These are phyloP conservation scores for Colossoma macropomum DNA, from an alignment of 2,113 vertebrate genomes.

Conservation along the genomic window DNA sequence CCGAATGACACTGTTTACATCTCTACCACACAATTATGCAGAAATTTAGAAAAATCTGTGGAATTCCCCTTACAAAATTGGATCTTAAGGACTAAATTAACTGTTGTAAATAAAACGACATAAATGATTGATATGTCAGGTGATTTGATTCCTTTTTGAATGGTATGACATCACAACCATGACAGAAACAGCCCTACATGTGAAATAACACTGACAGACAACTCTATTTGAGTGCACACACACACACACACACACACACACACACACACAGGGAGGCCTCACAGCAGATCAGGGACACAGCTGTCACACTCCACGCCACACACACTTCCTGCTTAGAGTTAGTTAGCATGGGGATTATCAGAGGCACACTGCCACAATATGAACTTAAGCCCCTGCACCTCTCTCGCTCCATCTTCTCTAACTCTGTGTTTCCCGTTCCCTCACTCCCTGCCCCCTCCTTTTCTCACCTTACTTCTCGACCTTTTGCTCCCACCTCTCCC, in stretches of 20 bases:
- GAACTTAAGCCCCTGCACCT: constrained; percentile 28
- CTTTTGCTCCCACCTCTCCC: background rate
- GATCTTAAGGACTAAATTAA: no score
- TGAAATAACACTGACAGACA: background rate
- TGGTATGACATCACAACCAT: no score
- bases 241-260: constrained; percentile 27
- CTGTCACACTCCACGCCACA: constrained; percentile 46
- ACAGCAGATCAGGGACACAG: constrained; percentile 56
- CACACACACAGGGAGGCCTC: constrained; percentile 37
- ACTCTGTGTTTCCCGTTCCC: background rate
- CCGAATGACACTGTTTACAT: no score
- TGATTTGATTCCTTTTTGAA: no score
- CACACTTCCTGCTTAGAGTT: constrained; percentile 38
- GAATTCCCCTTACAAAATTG: no score
- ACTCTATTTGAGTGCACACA: constrained; percentile 16
- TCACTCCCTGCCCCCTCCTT: constrained; percentile 1
- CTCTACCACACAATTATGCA: no score
- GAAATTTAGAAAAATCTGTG: no score
- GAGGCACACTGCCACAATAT: background rate
- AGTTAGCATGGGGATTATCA: constrained; percentile 30
- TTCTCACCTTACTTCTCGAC: background rate
- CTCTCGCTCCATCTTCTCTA: background rate
- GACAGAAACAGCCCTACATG: background rate
- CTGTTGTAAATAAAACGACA: no score
- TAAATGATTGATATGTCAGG: no score